Conservation (phyloP, 2,113 vertebrate species). For the Leiothrix lutea region DNA sequence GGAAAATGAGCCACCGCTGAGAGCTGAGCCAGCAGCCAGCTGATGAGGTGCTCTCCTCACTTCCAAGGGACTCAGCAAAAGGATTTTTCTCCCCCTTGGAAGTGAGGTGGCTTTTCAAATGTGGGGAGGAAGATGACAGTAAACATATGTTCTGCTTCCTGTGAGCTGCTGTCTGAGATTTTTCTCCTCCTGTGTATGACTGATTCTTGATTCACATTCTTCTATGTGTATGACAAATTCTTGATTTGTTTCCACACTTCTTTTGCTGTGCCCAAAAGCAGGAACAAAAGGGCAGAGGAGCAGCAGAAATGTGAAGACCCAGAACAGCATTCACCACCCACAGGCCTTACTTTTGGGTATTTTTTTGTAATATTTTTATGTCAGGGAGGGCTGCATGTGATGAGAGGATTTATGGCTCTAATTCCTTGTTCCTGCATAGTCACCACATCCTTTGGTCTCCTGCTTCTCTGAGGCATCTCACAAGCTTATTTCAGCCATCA, state of each 20-base stretch:
- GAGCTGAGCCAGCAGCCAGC: slow-evolving; percentile 7
- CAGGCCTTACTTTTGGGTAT: background rate
- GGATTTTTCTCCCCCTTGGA: slow-evolving; percentile 1
- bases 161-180: background rate
- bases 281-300: slow-evolving; percentile 44
- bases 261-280: slow-evolving; percentile 28
- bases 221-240: background rate
- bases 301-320: background rate
- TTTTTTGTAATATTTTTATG: background rate
- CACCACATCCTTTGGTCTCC: background rate
- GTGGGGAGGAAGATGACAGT: background rate
- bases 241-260: slow-evolving; percentile 32
- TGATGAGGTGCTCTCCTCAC: background rate
- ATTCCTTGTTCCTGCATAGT: background rate
- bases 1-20: background rate
- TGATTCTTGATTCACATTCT: slow-evolving; percentile 33
- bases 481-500: background rate
- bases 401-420: background rate
- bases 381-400: background rate
- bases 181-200: background rate
- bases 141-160: slow-evolving; percentile 34
- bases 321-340: slow-evolving; percentile 6
- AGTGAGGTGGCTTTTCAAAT: slow-evolving; percentile 1
- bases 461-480: background rate
- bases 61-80: background rate